Evolutionary conservation across 2,888 invertebrate genomes (phyloP).

Genomic region (Bedellia somnulentella): DNA sequence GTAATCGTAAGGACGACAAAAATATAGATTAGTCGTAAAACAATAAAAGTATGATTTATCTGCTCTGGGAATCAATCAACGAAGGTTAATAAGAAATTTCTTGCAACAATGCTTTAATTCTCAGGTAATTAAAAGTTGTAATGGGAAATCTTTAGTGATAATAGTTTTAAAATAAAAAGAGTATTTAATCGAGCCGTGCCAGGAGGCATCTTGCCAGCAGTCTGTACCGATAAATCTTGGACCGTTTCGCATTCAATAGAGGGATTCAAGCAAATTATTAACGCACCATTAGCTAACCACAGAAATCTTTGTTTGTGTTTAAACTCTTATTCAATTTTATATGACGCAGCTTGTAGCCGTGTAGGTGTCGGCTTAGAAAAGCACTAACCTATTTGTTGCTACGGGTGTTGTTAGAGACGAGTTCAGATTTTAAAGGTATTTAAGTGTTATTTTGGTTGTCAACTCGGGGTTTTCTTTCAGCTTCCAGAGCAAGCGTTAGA

Average conservation of each 20-base stretch:
- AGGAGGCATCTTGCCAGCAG: slow-evolving; percentile 54
- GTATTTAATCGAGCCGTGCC: slow-evolving; percentile 29
- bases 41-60: no score
- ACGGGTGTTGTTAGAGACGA: no score
- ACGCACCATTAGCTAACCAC: slow-evolving; percentile 47
- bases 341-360: no score
- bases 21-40: no score
- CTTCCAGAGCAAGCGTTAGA: no score
- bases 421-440: background rate
- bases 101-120: no score
- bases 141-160: background rate
- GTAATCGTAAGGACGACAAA: no score
- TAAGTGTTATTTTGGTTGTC: background rate
- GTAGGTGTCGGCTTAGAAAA: no score
- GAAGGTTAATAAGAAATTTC: no score
- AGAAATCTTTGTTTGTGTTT: slow-evolving; percentile 41
- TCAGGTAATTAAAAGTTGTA: background rate
- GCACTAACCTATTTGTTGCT: no score
- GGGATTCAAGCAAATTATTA: slow-evolving; percentile 47
- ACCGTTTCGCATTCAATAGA: slow-evolving; percentile 43
- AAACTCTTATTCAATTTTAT: slow-evolving; percentile 7
- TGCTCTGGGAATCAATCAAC: no score
- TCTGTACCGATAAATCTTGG: slow-evolving; percentile 51
- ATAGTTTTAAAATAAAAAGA: background rate
- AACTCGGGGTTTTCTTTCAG: background rate